Evolutionary conservation across 2,888 invertebrate genomes (phyloP), one percentile per base, ranked within the genome.

Genomic region (Parnassius orleans): DNA sequence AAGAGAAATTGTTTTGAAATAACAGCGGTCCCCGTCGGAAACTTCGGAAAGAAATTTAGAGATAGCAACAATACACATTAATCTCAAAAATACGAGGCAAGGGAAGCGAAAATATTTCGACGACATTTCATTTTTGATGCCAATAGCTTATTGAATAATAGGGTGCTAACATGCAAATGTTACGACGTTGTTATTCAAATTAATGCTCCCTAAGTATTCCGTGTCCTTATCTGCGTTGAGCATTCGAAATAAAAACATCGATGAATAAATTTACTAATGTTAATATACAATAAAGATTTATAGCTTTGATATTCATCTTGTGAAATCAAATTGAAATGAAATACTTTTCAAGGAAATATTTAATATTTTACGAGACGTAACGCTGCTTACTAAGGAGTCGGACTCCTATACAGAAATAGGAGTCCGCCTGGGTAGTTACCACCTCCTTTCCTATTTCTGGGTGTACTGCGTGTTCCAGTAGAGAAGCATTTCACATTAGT

Each of bases 41-140:
- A 59, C 46, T 55, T 56, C 59, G 47, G 51, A 55, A 55, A 59
- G 46, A 59, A 63, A 63, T 63, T 55, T 57, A 56, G 51, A 61
- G 41, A 55, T 55, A 55, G 63, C 58, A 63, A 63, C 59, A 63
- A 63, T 63, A 63, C 63, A 63, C 59, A 62, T 62, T 62, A 62
- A 62, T 62, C 62, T 57, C 53, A 50, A 48, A 57, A 57, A 58
- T 54, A 57, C 58, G 62, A 48, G 48, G 47, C 54, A 51, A 55
- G 56, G 56, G 57, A 55, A 60, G 53, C 55, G 53, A 60, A 56
- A 64, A 64, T 64, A 64, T 60, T 64, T 59, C 59, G 55, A 55
- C 41, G 63, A 63, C 63, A 64, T 64, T 64, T 64, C 53, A 64
- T 64, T 64, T 64, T 64, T 64, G 60, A 64, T 64, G 57, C 60